These are phyloP conservation scores for Tachypleus tridentatus DNA, from an alignment of 1,140 invertebrate genomes.

Conservation along the genomic window DNA sequence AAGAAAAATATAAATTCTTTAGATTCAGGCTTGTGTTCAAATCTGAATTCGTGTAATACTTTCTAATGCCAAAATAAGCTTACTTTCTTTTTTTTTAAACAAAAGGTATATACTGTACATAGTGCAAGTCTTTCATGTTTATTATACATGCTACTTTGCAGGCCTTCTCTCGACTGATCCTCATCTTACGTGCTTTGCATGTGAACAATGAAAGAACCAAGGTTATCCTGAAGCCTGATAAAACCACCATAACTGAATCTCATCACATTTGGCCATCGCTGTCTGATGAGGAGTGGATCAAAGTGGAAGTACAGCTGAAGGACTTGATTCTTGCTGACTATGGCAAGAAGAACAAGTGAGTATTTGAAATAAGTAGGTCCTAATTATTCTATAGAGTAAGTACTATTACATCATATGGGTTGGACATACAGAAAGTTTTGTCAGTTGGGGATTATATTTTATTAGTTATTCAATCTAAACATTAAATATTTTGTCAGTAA, in stretches of 20 bases:
- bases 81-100: no score
- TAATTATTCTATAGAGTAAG: neutral
- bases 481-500: slow-evolving; percentile 13
- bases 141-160: no score
- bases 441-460: no score
- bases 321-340: slow-evolving; percentile 98
- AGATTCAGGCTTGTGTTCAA: neutral
- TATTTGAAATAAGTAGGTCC: slow-evolving; percentile 12
- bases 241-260: slow-evolving; percentile 94
- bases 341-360: slow-evolving; percentile 96
- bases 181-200: slow-evolving; percentile 92
- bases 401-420: no score
- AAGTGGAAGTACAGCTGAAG: slow-evolving; percentile 95
- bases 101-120: no score
- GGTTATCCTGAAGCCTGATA: slow-evolving; percentile 95
- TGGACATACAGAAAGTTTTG: no score
- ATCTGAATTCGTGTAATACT: slow-evolving; percentile 23
- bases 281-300: slow-evolving; percentile 98
- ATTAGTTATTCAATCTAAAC: slow-evolving; percentile 1
- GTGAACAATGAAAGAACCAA: slow-evolving; percentile 99
- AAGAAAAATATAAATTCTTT: neutral
- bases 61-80: slow-evolving; percentile 27
- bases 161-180: slow-evolving; percentile 92
- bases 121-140: no score
- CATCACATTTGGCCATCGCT: slow-evolving; percentile 99